These are phyloP conservation scores for Coracias cyanogaster DNA, from an alignment of 2,797 vertebrate genomes.

Conservation along the genomic window DNA sequence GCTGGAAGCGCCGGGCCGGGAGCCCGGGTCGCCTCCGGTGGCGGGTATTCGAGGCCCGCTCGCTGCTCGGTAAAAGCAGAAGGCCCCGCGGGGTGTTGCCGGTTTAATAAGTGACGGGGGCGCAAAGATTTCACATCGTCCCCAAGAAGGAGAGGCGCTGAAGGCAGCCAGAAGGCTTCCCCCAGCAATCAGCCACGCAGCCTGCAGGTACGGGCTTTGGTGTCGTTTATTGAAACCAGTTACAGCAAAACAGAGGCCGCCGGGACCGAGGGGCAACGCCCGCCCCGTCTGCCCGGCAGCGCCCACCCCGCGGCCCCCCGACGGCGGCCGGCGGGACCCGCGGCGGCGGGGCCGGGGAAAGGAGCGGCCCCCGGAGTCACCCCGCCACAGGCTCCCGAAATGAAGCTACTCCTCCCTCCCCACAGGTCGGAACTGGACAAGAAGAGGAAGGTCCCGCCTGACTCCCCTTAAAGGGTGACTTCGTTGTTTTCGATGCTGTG, in stretches of 20 bases:
- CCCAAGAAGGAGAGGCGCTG: neutral
- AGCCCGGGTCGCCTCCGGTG: too few species aligned
- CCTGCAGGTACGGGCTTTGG: neutral
- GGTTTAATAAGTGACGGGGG: too few species aligned
- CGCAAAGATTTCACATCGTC: accelerated
- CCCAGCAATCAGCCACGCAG: neutral
- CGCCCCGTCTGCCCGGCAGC: neutral
- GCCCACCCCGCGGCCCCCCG: too few species aligned
- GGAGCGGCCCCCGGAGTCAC: neutral
- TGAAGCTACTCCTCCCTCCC: neutral
- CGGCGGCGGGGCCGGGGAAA: neutral
- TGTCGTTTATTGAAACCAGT: constrained; percentile 59
- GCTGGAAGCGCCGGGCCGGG: too few species aligned
- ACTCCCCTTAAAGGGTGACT: constrained; percentile 41
- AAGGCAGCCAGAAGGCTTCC: neutral
- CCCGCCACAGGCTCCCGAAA: neutral
- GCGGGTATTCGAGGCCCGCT: neutral
- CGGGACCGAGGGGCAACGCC: neutral
- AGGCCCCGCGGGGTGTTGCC: neutral
- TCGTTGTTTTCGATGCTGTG: constrained; percentile 34
- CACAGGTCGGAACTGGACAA: neutral
- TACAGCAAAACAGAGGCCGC: constrained; percentile 29
- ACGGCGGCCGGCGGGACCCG: too few species aligned
- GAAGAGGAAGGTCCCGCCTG: accelerated
- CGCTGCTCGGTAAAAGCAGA: neutral